These are phyloP conservation scores for Aphaenogaster ashmeadi DNA, from an alignment of 1,140 invertebrate genomes.

Conservation along the genomic window DNA sequence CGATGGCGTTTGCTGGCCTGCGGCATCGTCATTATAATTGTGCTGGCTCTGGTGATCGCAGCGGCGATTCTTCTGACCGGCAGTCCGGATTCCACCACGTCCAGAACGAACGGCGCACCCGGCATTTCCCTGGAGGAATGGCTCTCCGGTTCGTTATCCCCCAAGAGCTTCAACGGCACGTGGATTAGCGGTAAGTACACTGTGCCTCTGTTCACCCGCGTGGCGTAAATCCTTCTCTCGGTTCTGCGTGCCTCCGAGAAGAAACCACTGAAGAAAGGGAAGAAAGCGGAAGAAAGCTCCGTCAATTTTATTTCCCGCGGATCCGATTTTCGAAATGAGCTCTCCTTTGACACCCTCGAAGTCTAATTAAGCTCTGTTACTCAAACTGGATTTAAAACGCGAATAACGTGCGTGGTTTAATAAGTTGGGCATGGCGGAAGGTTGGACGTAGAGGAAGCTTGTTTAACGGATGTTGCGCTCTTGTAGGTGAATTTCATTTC, in stretches of 20 bases:
- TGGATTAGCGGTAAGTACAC: conserved; percentile 85
- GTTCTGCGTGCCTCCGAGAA: not conserved
- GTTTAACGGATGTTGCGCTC: not conserved
- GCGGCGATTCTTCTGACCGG: conserved; percentile 82
- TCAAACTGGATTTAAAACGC: not conserved
- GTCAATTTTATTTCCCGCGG: conserved; percentile 11
- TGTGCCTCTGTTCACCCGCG: conserved; percentile 52
- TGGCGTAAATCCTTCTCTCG: not conserved
- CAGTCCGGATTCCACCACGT: conserved; percentile 73
- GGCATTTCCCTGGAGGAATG: conserved; percentile 84
- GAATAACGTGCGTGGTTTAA: conserved; percentile 15
- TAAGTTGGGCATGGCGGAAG: not conserved
- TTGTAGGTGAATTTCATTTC: not conserved
- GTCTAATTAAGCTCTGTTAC: conserved; percentile 6
- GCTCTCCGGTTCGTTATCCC: conserved; percentile 83
- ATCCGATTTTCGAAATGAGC: not conserved
- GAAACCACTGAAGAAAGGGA: not conserved
- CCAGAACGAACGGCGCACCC: conserved; percentile 71
- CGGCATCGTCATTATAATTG: conserved; percentile 79
- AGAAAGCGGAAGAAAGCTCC: not conserved
- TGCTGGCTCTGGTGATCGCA: conserved; percentile 82
- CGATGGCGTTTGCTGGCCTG: conserved; percentile 82
- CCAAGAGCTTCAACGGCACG: conserved; percentile 86
- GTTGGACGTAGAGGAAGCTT: not conserved
- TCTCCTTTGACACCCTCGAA: not conserved